Evolutionary conservation across 2,797 vertebrate genomes (phyloP).

Genomic region (Bovichtus variegatus): DNA sequence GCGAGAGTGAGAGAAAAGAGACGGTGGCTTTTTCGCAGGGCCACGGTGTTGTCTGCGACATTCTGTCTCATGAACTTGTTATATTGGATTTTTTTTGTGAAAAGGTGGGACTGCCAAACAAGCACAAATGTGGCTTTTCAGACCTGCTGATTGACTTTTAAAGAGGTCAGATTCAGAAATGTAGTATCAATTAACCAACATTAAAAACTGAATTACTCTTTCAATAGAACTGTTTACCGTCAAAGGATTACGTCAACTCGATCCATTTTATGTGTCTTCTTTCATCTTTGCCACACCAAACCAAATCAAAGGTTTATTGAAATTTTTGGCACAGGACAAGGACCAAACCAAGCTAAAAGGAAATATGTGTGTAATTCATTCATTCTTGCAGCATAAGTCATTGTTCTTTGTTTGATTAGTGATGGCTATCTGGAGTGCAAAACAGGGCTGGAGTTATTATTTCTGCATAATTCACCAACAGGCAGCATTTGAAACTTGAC

Average conservation of each 20-base stretch:
- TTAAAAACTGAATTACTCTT: conserved; percentile 64
- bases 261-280: conserved; percentile 49
- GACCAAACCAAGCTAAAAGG: conserved; percentile 35
- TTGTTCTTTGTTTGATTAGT: conserved; percentile 45
- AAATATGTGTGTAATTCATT: conserved; percentile 17
- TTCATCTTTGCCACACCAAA: conserved; percentile 57
- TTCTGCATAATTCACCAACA: conserved; percentile 42
- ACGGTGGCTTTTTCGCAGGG: conserved; percentile 19
- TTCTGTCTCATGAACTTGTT: conserved; percentile 70
- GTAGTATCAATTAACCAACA: conserved; percentile 66
- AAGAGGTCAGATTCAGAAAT: conserved; percentile 53
- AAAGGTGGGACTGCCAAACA: conserved; percentile 40
- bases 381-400: background rate
- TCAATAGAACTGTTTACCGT: conserved; percentile 65
- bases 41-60: conserved; percentile 62
- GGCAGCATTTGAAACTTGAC: conserved; percentile 18
- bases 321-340: background rate
- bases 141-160: conserved; percentile 63
- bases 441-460: conserved; percentile 43
- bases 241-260: conserved; percentile 47
- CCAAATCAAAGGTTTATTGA: conserved; percentile 46
- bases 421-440: conserved; percentile 43
- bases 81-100: conserved; percentile 30
- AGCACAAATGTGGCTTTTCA: conserved; percentile 43
- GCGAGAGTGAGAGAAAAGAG: conserved; percentile 44